A percentile compares a stretch with the other conserved stretches of the same genome.
These are phyloP conservation scores for Drosophila flavopinicola DNA, from an alignment of 2,888 invertebrate species.

Conservation along the genomic window DNA sequence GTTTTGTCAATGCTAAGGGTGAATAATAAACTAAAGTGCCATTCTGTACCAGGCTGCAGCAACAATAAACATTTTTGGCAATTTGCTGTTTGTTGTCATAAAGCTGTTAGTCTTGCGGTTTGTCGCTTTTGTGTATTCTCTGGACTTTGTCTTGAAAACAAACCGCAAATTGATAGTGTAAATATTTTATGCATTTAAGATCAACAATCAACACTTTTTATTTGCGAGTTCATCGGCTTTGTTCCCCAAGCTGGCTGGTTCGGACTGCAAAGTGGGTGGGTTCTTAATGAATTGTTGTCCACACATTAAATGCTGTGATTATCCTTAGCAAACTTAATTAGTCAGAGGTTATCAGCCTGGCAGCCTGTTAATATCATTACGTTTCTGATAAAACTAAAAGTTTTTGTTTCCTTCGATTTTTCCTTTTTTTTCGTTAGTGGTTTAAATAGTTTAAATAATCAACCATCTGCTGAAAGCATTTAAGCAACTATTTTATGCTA, in stretches of 20 bases:
- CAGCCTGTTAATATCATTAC: neutral
- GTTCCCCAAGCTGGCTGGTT: neutral
- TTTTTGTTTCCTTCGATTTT: too few relatives aligned
- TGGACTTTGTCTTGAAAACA: slow-evolving; percentile 12
- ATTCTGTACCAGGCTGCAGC: slow-evolving; percentile 14
- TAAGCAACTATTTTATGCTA: too few relatives aligned
- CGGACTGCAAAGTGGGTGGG: neutral
- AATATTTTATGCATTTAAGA: slow-evolving; percentile 30
- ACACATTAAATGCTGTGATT: slow-evolving; percentile 1
- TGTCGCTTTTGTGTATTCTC: slow-evolving; percentile 2
- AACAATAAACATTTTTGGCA: slow-evolving; percentile 1
- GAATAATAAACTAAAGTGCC: slow-evolving; percentile 23
- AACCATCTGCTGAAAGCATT: too few relatives aligned
- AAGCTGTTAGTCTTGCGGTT: slow-evolving; percentile 35
- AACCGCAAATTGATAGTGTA: slow-evolving; percentile 41
- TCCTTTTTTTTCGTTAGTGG: too few relatives aligned
- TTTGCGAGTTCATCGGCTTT: slow-evolving; percentile 13
- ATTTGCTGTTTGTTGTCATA: slow-evolving; percentile 17
- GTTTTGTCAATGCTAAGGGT: neutral
- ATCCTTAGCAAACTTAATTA: slow-evolving; percentile 3
- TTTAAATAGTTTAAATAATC: too few relatives aligned
- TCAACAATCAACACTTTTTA: slow-evolving; percentile 11
- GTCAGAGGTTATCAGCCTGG: neutral
- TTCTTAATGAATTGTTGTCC: slow-evolving; percentile 8
- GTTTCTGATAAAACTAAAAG: too few relatives aligned